Conservation (phyloP, 2,113 vertebrate genomes). For the Pao palembangensis region DNA sequence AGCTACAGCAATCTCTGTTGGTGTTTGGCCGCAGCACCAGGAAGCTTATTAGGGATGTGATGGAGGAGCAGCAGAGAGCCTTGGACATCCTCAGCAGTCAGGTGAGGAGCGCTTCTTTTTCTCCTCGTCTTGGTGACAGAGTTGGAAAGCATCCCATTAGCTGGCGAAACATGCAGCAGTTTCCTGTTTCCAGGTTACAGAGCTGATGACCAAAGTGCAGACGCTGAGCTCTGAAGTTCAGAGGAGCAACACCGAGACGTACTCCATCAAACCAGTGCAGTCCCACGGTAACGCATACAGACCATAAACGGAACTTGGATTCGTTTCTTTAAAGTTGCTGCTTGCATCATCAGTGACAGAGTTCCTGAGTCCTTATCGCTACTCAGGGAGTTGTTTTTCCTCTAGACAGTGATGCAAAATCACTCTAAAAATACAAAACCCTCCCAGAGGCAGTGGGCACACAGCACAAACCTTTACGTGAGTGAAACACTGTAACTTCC, state of each 20-base stretch:
- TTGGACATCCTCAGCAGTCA: constrained; percentile 86
- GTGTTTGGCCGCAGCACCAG: constrained; percentile 84
- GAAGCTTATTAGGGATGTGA: constrained; percentile 85
- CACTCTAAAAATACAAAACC: too few relatives aligned
- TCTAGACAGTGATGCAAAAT: neutral
- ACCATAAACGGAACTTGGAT: neutral
- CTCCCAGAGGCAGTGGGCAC: too few relatives aligned
- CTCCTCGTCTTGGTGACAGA: too few relatives aligned
- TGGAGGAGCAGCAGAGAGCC: constrained; percentile 86
- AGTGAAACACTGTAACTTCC: too few relatives aligned
- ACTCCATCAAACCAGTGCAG: constrained; percentile 81
- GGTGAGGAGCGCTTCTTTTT: constrained; percentile 57
- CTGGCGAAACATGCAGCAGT: neutral
- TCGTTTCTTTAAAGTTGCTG: neutral
- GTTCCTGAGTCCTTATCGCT: neutral
- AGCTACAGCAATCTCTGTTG: constrained; percentile 85
- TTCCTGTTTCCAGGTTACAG: constrained; percentile 76
- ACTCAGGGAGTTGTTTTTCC: neutral
- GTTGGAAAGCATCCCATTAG: neutral
- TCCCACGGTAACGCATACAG: constrained; percentile 79
- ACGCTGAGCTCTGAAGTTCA: constrained; percentile 82
- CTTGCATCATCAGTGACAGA: too few relatives aligned
- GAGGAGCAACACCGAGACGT: constrained; percentile 82
- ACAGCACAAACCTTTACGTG: too few relatives aligned
- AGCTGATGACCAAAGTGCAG: constrained; percentile 83